phyloP scores from a whole-genome alignment of 2,797 vertebrate species.

The Sebastes iracundus region DNA sequence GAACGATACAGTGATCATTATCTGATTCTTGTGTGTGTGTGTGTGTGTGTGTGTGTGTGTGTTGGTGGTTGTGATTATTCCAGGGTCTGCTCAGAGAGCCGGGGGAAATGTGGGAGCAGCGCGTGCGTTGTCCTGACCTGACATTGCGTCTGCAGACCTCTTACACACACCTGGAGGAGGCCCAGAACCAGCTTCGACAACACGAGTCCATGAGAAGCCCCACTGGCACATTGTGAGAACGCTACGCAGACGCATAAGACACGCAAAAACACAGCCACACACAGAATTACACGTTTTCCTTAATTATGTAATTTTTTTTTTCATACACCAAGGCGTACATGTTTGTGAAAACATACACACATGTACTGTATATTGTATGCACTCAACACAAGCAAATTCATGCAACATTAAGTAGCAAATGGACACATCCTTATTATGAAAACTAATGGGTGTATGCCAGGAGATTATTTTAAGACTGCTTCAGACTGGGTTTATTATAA shows the following conservation, averaged over 20 bases:
- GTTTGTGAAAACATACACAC: background rate
- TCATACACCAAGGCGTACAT: conserved; percentile 7
- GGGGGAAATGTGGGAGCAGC: conserved; percentile 84
- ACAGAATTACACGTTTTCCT: background rate
- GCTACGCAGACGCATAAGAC: background rate
- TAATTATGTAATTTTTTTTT: background rate
- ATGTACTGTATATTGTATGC: background rate
- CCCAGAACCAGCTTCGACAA: conserved; percentile 71
- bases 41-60: background rate
- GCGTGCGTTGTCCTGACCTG: conserved; percentile 85
- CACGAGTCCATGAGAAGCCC: conserved; percentile 47
- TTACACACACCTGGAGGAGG: conserved; percentile 76
- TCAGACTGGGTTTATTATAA: conserved; percentile 80
- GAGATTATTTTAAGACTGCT: conserved; percentile 82
- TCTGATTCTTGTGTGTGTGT: conserved; percentile 33
- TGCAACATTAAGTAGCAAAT: conserved; percentile 35
- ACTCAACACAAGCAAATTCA: conserved; percentile 16
- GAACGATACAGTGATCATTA: conserved; percentile 42
- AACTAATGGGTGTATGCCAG: conserved; percentile 75
- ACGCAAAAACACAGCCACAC: background rate
- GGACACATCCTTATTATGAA: conserved; percentile 42
- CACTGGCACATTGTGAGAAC: conserved; percentile 20
- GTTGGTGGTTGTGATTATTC: conserved; percentile 27
- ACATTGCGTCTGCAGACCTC: conserved; percentile 84
- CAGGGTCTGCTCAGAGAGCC: conserved; percentile 87